Evolutionary conservation across 2,888 invertebrate genomes (phyloP).

Genomic region (Scaeva pyrastri): DNA sequence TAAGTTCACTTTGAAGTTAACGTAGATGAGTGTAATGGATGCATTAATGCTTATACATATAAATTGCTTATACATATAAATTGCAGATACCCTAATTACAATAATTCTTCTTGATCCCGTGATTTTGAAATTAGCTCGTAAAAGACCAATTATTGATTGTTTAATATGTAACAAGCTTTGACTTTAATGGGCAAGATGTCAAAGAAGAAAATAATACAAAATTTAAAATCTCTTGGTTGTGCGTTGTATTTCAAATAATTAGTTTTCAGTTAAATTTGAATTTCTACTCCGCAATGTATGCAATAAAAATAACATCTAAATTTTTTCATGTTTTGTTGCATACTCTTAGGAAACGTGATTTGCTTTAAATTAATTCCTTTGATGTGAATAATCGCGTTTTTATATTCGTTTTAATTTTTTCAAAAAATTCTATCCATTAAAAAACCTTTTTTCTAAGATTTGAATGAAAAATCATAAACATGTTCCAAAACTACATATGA

Average conservation of each 20-base stretch:
- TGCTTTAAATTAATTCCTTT: background rate
- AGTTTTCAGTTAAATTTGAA: background rate
- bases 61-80: no score
- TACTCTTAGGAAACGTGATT: background rate
- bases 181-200: no score
- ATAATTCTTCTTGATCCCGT: slow-evolving; percentile 9
- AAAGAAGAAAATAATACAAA: no score
- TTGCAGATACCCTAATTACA: background rate
- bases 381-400: no score
- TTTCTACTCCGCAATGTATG: slow-evolving; percentile 17
- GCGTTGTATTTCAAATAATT: no score
- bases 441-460: no score
- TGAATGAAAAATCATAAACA: no score
- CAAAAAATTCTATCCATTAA: no score
- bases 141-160: background rate
- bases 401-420: no score
- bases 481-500: no score
- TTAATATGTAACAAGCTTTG: background rate
- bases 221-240: no score
- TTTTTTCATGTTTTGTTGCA: background rate
- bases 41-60: background rate
- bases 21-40: background rate
- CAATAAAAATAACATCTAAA: background rate
- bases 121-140: background rate
- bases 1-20: slow-evolving; percentile 31